Evolutionary conservation across 2,888 invertebrate genomes (phyloP).

Genomic region (Byasa hedistus): DNA sequence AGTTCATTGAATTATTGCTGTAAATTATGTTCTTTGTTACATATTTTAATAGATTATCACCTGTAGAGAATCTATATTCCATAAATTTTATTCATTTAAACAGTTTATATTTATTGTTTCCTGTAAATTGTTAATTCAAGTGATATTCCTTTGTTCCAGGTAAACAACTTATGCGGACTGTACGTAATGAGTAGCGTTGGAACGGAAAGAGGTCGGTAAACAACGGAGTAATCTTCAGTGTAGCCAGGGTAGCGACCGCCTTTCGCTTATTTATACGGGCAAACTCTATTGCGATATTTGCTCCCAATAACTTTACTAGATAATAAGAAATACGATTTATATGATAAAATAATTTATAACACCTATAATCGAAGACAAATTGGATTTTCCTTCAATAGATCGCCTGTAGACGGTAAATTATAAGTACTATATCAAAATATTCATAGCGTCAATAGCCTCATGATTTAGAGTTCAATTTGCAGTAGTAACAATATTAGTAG

Average conservation of each 20-base stretch:
- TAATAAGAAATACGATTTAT: neutral
- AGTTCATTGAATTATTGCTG: too few species aligned
- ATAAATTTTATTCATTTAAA: neutral
- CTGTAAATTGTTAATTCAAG: slow-evolving; percentile 12
- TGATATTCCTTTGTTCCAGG: slow-evolving; percentile 25
- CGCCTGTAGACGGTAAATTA: too few species aligned
- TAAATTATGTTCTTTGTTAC: too few species aligned
- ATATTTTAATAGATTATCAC: too few species aligned
- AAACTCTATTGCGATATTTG: neutral
- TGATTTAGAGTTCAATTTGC: too few species aligned
- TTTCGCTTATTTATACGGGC: slow-evolving; percentile 6
- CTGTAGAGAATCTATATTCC: too few species aligned
- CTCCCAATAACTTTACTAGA: neutral
- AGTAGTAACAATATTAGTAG: too few species aligned
- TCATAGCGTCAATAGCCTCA: too few species aligned
- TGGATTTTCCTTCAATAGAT: neutral
- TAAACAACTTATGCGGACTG: slow-evolving; percentile 19
- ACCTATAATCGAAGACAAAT: neutral
- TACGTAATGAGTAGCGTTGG: neutral
- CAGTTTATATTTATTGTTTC: neutral
- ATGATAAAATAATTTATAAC: neutral
- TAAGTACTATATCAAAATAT: too few species aligned
- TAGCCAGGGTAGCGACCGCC: slow-evolving; percentile 21
- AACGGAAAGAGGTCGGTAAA: slow-evolving; percentile 25
- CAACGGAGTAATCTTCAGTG: slow-evolving; percentile 21